Evolutionary conservation across 1,140 invertebrate genomes (phyloP), one percentile per base, ranked within the genome.

Genomic region (Sitophilus oryzae): DNA sequence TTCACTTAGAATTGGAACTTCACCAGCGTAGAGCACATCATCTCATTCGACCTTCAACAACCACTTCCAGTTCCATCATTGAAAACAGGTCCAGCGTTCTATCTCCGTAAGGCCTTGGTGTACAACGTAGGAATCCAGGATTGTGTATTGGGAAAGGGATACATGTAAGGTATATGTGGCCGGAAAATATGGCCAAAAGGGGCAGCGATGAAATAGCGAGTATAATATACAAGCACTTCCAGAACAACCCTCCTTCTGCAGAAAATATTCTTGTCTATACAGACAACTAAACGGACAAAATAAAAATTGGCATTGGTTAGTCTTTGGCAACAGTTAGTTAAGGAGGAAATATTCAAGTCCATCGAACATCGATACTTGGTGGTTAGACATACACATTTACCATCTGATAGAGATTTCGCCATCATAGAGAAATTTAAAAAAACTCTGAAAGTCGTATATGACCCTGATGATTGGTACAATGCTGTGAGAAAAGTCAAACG

Each of bases 41-140:
- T 56, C 3, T 20, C 11, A 25, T 49, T 56, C 40, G 53, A 56
- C 23, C 35, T 56, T 34, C 21, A 56, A 15, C 37, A 48, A 11
- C 38, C 23, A 19, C 22, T 56, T 18, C 46, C 46, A 22, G 46
- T 49, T 14, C 22, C 38, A 38, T 48, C 47, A 36, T 20, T 56
- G 22, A 50, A 36, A 34, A 41, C 15, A 3, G 30, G 30, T 44
- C 49, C 30, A 43, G 49, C 49, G 2, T 52, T 52, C 44, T 52
- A 43, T 45, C 21, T 52, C 8, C 15, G 50, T 16, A 52, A 52
- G 25, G n/a, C n/a, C n/a, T 52, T n/a, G 20, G 50, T 9, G 25
- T 52, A 21, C 50, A 44, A 18, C 15, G 45, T 16, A 3, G 50
- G n/a, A n/a, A n/a, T n/a, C n/a, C n/a, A n/a, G n/a, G n/a, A n/a